Conservation (phyloP, 1,140 invertebrate genomes). For the Drosophila cardini region DNA sequence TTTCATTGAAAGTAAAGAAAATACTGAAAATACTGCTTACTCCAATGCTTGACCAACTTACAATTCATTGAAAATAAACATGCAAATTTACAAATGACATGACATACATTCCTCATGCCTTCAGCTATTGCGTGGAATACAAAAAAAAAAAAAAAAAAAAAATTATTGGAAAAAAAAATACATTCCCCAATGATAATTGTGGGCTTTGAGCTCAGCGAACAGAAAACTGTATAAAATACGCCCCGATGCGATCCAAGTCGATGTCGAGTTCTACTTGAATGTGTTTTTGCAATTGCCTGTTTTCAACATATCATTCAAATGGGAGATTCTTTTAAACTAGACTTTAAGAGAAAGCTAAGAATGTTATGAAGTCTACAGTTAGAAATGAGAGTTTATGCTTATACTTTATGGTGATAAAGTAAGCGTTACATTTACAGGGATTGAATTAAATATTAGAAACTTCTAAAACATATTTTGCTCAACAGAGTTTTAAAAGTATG, state of each 20-base stretch:
- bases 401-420: too few species aligned
- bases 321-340: not conserved
- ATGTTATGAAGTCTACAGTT: not conserved
- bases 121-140: constrained; percentile 3
- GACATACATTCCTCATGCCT: constrained; percentile 33
- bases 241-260: not conserved
- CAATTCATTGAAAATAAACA: constrained; percentile 71
- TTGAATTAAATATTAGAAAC: too few species aligned
- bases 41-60: constrained; percentile 38
- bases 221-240: constrained; percentile 3
- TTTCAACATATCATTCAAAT: constrained; percentile 34
- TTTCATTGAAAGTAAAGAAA: not conserved
- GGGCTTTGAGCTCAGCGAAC: constrained; percentile 35
- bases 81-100: constrained; percentile 77
- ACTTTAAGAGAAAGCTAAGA: constrained; percentile 5
- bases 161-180: not conserved
- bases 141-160: not conserved
- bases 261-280: not conserved
- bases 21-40: not conserved
- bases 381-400: not conserved
- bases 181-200: constrained; percentile 56
- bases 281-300: constrained; percentile 21
- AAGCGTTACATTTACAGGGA: too few species aligned
- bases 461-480: too few species aligned
- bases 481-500: too few species aligned